A percentile compares a stretch with the other conserved stretches of the same genome.
Conservation (phyloP, 2,888 invertebrate genomes). For the Eupithecia tripunctaria region DNA sequence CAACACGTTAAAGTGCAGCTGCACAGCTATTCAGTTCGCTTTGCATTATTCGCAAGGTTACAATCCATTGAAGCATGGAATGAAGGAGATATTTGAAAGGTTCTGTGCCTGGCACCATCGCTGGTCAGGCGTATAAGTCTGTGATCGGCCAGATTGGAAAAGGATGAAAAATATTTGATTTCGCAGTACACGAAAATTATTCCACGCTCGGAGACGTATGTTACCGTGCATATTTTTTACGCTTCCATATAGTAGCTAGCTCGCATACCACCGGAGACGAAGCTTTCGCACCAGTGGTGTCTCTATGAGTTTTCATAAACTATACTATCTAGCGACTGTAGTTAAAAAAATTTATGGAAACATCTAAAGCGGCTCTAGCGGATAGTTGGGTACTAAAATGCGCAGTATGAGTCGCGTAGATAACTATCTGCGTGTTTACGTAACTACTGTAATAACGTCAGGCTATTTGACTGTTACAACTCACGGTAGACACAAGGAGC, state of each 20-base stretch:
- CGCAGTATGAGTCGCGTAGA: no score
- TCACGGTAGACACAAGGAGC: no score
- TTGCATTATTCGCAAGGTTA: slow-evolving; percentile 64
- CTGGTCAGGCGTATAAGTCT: background rate
- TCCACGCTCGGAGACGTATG: background rate
- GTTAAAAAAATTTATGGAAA: no score
- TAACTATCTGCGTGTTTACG: no score
- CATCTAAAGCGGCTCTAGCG: no score
- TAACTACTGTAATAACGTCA: no score
- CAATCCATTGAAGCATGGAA: slow-evolving; percentile 4
- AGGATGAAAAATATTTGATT: background rate
- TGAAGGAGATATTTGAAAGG: background rate
- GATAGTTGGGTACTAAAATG: no score
- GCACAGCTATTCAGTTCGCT: slow-evolving; percentile 76
- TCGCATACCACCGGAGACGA: background rate
- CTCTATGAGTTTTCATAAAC: no score
- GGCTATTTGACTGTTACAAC: no score
- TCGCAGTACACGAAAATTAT: background rate
- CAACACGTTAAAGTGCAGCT: background rate
- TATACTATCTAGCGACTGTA: no score
- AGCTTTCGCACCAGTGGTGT: background rate
- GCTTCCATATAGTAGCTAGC: background rate
- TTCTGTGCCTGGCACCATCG: background rate
- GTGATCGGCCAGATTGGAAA: background rate
- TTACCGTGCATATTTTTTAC: background rate